Evolutionary conservation across 2,113 vertebrate genomes (phyloP).

Genomic region (Dromaius novaehollandiae): DNA sequence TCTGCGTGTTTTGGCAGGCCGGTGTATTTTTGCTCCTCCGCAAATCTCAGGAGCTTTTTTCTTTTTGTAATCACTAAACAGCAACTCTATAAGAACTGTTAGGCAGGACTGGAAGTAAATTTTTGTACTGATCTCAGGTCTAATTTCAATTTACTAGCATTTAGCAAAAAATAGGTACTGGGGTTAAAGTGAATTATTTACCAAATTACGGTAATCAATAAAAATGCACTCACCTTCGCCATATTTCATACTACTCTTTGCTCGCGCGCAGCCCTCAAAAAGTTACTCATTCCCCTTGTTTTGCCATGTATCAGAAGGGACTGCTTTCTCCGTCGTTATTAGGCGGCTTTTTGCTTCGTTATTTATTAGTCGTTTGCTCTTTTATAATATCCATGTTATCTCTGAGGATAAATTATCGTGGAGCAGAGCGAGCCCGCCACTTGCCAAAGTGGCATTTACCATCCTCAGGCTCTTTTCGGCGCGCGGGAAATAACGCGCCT

Average conservation of each 20-base stretch:
- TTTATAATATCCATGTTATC: slow-evolving; percentile 72
- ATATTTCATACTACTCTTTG: background rate
- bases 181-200: background rate
- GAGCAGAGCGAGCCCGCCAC: slow-evolving; percentile 71
- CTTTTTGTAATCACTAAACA: slow-evolving; percentile 47
- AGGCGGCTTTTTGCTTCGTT: slow-evolving; percentile 59
- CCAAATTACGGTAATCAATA: background rate
- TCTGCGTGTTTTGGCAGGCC: slow-evolving; percentile 60
- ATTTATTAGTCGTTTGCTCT: slow-evolving; percentile 69
- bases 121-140: background rate
- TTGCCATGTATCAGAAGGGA: slow-evolving; percentile 25
- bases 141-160: background rate
- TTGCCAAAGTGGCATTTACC: slow-evolving; percentile 79
- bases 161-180: background rate
- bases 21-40: slow-evolving; percentile 20
- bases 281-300: slow-evolving; percentile 47
- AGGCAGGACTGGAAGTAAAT: background rate
- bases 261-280: background rate
- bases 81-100: background rate
- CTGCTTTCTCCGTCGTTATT: slow-evolving; percentile 59
- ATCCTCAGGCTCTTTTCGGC: slow-evolving; percentile 74
- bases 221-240: background rate
- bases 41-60: slow-evolving; percentile 3
- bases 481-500: slow-evolving; percentile 72
- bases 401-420: slow-evolving; percentile 76